Percentiles rank a stretch among this genome's conserved stretches.
Evolutionary conservation across 2,888 invertebrate species (phyloP).

Genomic region (Junonia oenone): DNA sequence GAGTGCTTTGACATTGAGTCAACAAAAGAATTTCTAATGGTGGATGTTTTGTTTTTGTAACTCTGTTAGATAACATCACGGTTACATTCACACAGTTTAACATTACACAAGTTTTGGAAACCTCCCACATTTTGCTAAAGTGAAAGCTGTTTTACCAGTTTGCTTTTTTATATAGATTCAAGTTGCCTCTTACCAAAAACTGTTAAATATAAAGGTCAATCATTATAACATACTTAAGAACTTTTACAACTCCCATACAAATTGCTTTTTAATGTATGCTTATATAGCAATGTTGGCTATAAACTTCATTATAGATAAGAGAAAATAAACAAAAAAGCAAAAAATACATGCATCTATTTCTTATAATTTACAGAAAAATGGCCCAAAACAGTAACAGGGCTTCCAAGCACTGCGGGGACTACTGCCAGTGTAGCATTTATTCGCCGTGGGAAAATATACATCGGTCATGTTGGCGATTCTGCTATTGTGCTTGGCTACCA

Average conservation of each 20-base stretch:
- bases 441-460: slow-evolving; percentile 94
- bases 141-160: slow-evolving; percentile 74
- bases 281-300: not conserved
- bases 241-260: not conserved
- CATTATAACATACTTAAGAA: slow-evolving; percentile 8
- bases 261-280: not conserved
- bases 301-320: not conserved
- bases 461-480: slow-evolving; percentile 99
- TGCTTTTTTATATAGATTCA: slow-evolving; percentile 48
- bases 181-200: slow-evolving; percentile 52
- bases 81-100: slow-evolving; percentile 29
- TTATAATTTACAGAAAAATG: slow-evolving; percentile 86
- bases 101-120: slow-evolving; percentile 48
- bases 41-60: slow-evolving; percentile 43
- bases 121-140: slow-evolving; percentile 53
- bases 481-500: slow-evolving; percentile 94
- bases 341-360: not conserved
- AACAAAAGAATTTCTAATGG: slow-evolving; percentile 55
- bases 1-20: slow-evolving; percentile 71
- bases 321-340: not conserved
- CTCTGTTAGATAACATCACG: slow-evolving; percentile 43
- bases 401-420: slow-evolving; percentile 97
- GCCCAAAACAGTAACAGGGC: slow-evolving; percentile 96
- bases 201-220: slow-evolving; percentile 42
- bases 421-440: slow-evolving; percentile 98